phyloP scores from a whole-genome alignment of 2,113 vertebrate genomes.

The Entomyzon cyanotis region DNA sequence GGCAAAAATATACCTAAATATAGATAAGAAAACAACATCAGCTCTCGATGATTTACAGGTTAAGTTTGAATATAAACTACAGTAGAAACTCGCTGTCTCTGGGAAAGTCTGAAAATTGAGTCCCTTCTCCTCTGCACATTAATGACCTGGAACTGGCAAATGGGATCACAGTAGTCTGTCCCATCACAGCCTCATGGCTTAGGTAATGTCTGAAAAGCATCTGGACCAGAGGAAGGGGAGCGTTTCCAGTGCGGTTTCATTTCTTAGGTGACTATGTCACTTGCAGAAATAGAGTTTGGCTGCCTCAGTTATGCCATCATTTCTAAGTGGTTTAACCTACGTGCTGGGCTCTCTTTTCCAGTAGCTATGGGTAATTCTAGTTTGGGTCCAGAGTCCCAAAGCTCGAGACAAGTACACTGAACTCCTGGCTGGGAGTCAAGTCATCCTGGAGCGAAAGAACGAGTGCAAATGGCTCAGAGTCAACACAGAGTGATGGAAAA shows the following conservation, averaged over 20 bases:
- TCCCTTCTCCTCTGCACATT: background rate
- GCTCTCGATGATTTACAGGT: background rate
- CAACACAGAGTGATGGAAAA: background rate
- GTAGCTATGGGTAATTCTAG: background rate
- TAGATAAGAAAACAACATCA: background rate
- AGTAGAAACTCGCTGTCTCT: background rate
- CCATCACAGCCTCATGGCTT: constrained; percentile 8
- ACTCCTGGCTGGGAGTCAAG: background rate
- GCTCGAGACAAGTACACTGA: background rate
- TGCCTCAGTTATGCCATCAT: background rate
- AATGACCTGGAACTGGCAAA: background rate
- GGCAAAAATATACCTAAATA: background rate
- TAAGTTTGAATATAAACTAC: background rate
- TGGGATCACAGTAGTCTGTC: background rate
- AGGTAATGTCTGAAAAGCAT: constrained; percentile 54
- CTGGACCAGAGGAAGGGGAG: background rate
- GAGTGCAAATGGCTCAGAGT: background rate
- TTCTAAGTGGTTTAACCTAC: constrained; percentile 1
- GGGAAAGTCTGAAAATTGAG: background rate
- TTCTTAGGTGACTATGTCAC: constrained; percentile 9
- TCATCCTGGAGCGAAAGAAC: background rate
- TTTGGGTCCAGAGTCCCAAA: background rate
- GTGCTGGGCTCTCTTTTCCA: constrained; percentile 24
- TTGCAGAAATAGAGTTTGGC: constrained; percentile 34
- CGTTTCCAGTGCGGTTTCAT: background rate